These are phyloP conservation scores for Malurus splendens DNA, from an alignment of 2,797 vertebrate species.

Conservation along the genomic window DNA sequence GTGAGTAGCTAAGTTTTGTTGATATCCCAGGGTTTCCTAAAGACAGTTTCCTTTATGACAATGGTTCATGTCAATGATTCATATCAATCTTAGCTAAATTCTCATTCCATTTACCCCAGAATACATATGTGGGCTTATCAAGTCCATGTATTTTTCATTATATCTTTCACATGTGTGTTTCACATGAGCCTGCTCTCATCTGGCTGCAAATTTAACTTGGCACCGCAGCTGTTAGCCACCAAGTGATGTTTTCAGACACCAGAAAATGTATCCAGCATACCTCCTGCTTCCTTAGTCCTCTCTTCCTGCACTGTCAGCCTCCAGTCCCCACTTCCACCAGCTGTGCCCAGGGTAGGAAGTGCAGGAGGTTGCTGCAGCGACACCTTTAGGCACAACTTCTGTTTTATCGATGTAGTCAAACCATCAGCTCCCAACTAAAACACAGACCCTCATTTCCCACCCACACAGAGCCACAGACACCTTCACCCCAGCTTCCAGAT, in stretches of 20 bases:
- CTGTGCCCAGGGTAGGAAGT: neutral
- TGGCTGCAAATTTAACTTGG: conserved; percentile 15
- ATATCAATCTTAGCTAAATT: neutral
- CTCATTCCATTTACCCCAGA: neutral
- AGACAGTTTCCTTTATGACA: neutral
- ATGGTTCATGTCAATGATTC: neutral
- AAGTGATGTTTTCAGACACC: neutral
- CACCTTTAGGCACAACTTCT: neutral
- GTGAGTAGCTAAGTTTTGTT: neutral
- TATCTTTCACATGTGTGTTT: conserved; percentile 24
- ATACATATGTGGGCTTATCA: neutral
- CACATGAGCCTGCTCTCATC: neutral
- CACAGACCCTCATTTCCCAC: neutral
- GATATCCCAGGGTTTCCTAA: neutral
- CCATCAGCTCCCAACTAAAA: neutral
- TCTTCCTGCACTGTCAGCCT: neutral
- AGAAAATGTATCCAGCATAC: neutral
- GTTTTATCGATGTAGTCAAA: neutral
- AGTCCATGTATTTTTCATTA: conserved; percentile 28
- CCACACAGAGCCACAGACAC: neutral
- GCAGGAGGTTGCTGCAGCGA: neutral
- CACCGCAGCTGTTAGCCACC: neutral
- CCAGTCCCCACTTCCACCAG: neutral
- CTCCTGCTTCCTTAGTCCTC: neutral
- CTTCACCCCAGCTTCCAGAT: neutral